Evolutionary conservation across 1,140 invertebrate genomes (phyloP).

Genomic region (Drepana arcuata): DNA sequence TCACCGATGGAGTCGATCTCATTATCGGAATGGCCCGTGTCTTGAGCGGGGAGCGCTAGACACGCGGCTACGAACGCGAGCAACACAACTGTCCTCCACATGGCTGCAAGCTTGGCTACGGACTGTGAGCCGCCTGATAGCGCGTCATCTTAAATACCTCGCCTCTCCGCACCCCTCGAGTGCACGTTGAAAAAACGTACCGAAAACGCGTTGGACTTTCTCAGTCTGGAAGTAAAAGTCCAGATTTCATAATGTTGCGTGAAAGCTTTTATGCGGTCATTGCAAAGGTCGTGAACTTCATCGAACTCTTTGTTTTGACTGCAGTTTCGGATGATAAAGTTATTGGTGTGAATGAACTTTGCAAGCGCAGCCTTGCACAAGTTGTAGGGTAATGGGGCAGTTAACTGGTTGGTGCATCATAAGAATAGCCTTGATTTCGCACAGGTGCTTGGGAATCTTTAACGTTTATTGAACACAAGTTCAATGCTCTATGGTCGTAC

Average conservation of each 20-base stretch:
- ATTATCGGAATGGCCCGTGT: conserved; percentile 77
- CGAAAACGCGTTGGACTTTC: conserved; percentile 59
- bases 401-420: no score
- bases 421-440: no score
- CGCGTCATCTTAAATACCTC: conserved; percentile 42
- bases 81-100: conserved; percentile 61
- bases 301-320: no score
- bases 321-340: no score
- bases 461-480: no score
- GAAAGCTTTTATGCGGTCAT: conserved; percentile 41
- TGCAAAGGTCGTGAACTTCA: conserved; percentile 45
- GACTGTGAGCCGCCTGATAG: conserved; percentile 39
- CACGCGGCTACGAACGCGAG: conserved; percentile 68
- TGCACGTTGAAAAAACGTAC: conserved; percentile 30
- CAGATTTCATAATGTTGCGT: conserved; percentile 52
- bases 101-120: conserved; percentile 23
- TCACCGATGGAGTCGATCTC: conserved; percentile 84
- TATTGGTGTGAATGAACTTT: no score
- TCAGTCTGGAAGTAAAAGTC: conserved; percentile 59
- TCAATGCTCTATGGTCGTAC: no score
- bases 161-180: conserved; percentile 44
- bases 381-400: no score
- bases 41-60: conserved; percentile 77
- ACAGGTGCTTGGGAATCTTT: no score
- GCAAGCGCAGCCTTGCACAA: no score